Evolutionary conservation across 1,140 invertebrate species (phyloP), one percentile per base, ranked within the genome.

Genomic region (Mylabris phalerata): DNA sequence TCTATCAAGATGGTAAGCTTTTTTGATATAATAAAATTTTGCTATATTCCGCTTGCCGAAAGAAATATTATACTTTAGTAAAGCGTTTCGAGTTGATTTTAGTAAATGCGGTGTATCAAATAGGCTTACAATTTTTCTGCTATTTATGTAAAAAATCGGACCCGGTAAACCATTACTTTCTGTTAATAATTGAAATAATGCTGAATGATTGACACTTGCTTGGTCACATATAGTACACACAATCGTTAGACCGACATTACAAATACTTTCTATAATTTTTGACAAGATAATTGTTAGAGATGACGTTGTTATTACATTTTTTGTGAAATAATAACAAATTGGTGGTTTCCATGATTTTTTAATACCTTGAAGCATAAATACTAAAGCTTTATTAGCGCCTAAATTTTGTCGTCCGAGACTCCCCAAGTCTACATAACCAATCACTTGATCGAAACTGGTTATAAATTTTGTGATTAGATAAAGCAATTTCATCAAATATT

Each of bases 401-500:
- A n/a, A n/a, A n/a, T n/a, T n/a, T n/a, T n/a, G n/a, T n/a, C n/a
- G n/a, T n/a, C n/a, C n/a, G n/a, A n/a, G n/a, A n/a, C n/a, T n/a
- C n/a, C n/a, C n/a, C n/a, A n/a, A 24, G 54, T 59, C 49, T 42
- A 54, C 57, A 41, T 46, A 59, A 39, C 57, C 49, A 40, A 10
- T 6, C 6, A 59, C 54, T 39, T 48, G 10, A 10, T 59, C 40
- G 40, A 24, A 27, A 6, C n/a, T n/a, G 24, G 24, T 50, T 3
- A 60, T 56, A 57, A 38, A 40, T 7, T 38, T 39, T 5, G 5
- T 39, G 10, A 40, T 10, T 50, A 13, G 25, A 44, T 57, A 26
- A 19, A 57, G 48, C 41, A 10, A 55, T 59, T 59, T 59, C 50
- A 59, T 59, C 50, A 55, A 59, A 59, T 4, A 59, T 24, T 32